Evolutionary conservation across 2,113 vertebrate species (phyloP), one percentile per base, ranked within the genome.

Genomic region (Rhipidura dahli): DNA sequence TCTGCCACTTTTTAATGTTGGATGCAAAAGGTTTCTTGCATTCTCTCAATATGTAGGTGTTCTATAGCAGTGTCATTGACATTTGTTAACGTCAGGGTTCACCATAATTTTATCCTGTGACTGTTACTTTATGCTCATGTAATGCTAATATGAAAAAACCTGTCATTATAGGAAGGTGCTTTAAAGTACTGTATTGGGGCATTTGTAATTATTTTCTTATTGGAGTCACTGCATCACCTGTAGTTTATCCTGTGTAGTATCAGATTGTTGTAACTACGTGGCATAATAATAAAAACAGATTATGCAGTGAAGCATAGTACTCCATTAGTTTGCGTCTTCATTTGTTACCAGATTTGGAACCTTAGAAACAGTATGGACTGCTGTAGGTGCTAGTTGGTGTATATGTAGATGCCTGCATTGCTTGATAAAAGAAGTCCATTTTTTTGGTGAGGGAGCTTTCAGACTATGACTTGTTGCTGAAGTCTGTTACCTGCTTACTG

Each of bases 181-280:
- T 87, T 87, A 26, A 71, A 60, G 17, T 82, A 30, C 28, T 44
- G 20, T 37, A 5, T 44, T 78, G 30, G n/a, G 22, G 11, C 23
- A 73, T 45, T 73, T 72, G 7, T 87, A 68, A 84, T 94, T 93
- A 42, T 94, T 97, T 94, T 81, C 54, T 94, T 87, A 60, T 81
- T 84, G 33, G 78, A 77, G 40, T 53, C 39, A 23, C 50, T 56
- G 39, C 78, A 87, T 82, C 54, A 94, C 80, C 95, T 90, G n/a
- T 79, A 69, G 23, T 90, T 96, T 92, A 77, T 95, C 18, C 45
- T 66, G n/a, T 90, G 22, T 65, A 73, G 61, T 70, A 50, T 71
- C 42, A 44, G 37, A 49, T 39, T 57, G 6, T 57, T 87, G 9
- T 87, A 79, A 76, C 28, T 79, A 35, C 14, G 6, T 76, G 42